Evolutionary conservation across 2,888 invertebrate genomes (phyloP).

Genomic region (Polydrusus cervinus): DNA sequence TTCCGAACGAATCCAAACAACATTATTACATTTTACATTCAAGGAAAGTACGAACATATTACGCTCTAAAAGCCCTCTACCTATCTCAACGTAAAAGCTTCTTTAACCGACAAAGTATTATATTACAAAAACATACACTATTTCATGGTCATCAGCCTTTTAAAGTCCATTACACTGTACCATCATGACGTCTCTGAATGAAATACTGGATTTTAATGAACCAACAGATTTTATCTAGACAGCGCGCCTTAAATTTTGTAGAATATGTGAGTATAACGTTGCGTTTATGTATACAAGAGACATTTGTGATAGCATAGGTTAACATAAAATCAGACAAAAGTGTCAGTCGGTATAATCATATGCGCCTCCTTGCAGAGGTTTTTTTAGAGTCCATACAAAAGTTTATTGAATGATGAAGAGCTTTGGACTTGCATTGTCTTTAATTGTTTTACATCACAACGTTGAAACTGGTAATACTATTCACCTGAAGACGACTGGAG

Average conservation of each 20-base stretch:
- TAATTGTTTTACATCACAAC: no score
- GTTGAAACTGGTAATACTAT: no score
- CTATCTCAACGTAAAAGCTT: slow-evolving; percentile 6
- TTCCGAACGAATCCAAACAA: no score
- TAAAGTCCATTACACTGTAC: slow-evolving; percentile 48
- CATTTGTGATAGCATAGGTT: not conserved
- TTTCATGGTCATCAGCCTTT: slow-evolving; percentile 46
- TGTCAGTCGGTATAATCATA: not conserved
- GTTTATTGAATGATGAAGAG: no score
- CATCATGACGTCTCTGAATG: slow-evolving; percentile 44
- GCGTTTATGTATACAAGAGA: slow-evolving; percentile 10
- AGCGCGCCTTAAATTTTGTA: slow-evolving; percentile 30
- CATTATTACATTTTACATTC: no score
- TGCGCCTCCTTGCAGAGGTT: no score
- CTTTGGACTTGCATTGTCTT: no score
- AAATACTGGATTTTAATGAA: slow-evolving; percentile 48
- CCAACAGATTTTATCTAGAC: slow-evolving; percentile 41
- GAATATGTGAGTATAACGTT: slow-evolving; percentile 9
- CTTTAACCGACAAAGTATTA: slow-evolving; percentile 5
- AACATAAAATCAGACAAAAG: not conserved
- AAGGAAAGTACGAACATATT: not conserved
- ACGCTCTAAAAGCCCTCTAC: not conserved
- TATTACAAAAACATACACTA: slow-evolving; percentile 7
- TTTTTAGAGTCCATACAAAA: no score
- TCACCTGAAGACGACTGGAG: no score